Evolutionary conservation across 2,113 vertebrate genomes (phyloP), one percentile per base, ranked within the genome.

Genomic region (Mystacornis crossleyi): DNA sequence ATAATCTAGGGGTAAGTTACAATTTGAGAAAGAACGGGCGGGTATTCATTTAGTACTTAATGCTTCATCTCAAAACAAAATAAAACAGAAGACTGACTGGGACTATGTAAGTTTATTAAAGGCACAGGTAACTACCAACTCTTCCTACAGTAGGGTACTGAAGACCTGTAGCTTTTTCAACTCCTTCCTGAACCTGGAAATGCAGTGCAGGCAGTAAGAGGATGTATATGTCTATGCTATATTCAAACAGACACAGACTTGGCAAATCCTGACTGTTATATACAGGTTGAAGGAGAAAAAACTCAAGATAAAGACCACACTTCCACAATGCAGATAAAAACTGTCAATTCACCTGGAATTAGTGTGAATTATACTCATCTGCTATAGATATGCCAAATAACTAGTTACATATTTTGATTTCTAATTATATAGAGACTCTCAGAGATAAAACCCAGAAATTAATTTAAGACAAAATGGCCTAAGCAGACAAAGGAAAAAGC

Each of bases 21-120:
- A 60, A 78, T 70, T 90, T 94, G 55, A 70, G 53, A 40, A 92
- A 78, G 53, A 74, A 34, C 23, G 2, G 1, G 18, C n/a, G 23
- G 7, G 40, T 47, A 40, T 60, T 60, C 8, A 55, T 97, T 91
- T 34, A 87, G 65, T 64, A 85, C 48, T 77, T 92, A 50, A 34
- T 29, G 79, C 55, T 18, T 89, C 25, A 72, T 62, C 62, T 88
- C 50, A 91, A 97, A 97, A 94, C 78, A 86, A 21, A 70, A 33
- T 74, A 50, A 93, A 93, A 96, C 29, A 82, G 69, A 89, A 94
- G 79, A 86, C 65, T 94, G 81, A 64, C 84, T 54, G 42, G 42
- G 79, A 86, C 36, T 75, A 87, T 2, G 1, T 43, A 93, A 65
- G 43, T 79, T 93, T 90, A 95, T 58, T 70, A 45, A 5, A 87